Percentiles rank a stretch among this genome's conserved stretches.
Evolutionary conservation across 2,888 invertebrate genomes (phyloP).

Genomic region (Alentia gelatinosa): DNA sequence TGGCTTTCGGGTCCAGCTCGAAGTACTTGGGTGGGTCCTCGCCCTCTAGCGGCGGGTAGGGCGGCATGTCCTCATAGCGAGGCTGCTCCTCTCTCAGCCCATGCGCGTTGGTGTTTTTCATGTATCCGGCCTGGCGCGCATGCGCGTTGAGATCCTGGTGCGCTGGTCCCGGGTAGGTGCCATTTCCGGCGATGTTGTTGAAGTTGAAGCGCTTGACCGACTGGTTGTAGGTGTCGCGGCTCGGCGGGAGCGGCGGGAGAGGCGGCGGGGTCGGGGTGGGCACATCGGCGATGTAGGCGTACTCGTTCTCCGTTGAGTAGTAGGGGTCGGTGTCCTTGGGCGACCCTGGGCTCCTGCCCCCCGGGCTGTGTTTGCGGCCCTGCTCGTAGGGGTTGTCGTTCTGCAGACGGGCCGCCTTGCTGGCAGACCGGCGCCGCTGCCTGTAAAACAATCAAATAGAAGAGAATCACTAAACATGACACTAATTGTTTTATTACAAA

Average conservation of each 20-base stretch:
- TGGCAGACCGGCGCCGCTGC: neutral
- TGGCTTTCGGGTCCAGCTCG: slow-evolving; percentile 48
- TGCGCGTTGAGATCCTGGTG: neutral
- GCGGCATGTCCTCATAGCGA: neutral
- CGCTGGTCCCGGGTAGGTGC: neutral
- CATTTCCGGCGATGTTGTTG: neutral
- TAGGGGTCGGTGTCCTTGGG: slow-evolving; percentile 32
- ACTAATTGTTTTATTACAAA: too few relatives aligned
- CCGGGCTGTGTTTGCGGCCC: slow-evolving; percentile 5
- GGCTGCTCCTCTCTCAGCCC: slow-evolving; percentile 24
- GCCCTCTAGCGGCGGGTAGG: neutral
- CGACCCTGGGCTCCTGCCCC: slow-evolving; percentile 9
- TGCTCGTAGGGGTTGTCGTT: slow-evolving; percentile 32
- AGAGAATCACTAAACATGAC: neutral
- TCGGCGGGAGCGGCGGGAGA: neutral
- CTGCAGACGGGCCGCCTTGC: slow-evolving; percentile 38
- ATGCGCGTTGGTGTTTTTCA: slow-evolving; percentile 35
- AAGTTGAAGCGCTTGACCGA: slow-evolving; percentile 11
- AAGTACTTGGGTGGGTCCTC: slow-evolving; percentile 56
- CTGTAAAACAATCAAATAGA: neutral
- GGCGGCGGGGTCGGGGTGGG: slow-evolving; percentile 54
- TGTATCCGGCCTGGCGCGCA: neutral
- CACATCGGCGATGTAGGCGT: slow-evolving; percentile 55
- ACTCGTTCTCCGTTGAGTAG: slow-evolving; percentile 56
- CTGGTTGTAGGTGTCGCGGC: slow-evolving; percentile 6